Conservation (phyloP, 37 sponge, comb jelly and placozoan species). For the Halichondria panicea region DNA sequence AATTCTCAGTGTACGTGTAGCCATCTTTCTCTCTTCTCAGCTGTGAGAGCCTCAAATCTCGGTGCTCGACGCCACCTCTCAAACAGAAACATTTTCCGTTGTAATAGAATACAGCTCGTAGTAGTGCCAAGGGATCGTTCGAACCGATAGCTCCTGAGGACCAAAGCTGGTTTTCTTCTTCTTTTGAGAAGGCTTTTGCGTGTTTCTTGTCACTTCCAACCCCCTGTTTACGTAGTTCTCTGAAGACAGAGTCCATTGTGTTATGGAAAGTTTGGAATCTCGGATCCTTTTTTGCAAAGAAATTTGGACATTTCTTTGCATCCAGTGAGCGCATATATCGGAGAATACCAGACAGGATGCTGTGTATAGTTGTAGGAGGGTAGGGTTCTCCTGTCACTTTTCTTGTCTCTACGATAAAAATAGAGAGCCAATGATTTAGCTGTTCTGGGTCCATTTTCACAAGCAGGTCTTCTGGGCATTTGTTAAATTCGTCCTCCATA, state of each 20-base stretch:
- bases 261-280: not conserved
- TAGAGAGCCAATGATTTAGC: conserved; percentile 14
- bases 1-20: conserved; percentile 39
- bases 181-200: not conserved
- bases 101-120: conserved; percentile 31
- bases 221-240: not conserved
- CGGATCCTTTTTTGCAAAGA: not conserved
- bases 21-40: not conserved
- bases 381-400: conserved; percentile 3
- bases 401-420: conserved; percentile 14
- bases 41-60: conserved; percentile 21
- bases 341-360: conserved; percentile 7
- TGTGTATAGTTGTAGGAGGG: conserved; percentile 11
- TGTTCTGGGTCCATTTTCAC: not conserved
- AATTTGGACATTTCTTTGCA: not conserved
- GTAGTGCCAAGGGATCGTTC: conserved; percentile 23
- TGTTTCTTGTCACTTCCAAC: not conserved
- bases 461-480: conserved; percentile 4
- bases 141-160: conserved; percentile 15
- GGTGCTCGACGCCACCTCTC: conserved; percentile 34
- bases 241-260: conserved; percentile 4
- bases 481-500: not conserved
- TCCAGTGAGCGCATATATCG: conserved; percentile 13
- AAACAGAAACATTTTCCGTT: conserved; percentile 52
- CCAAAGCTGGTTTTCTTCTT: conserved; percentile 45